Evolutionary conservation across 1,140 invertebrate genomes (phyloP).

Genomic region (Philaenus spumarius): DNA sequence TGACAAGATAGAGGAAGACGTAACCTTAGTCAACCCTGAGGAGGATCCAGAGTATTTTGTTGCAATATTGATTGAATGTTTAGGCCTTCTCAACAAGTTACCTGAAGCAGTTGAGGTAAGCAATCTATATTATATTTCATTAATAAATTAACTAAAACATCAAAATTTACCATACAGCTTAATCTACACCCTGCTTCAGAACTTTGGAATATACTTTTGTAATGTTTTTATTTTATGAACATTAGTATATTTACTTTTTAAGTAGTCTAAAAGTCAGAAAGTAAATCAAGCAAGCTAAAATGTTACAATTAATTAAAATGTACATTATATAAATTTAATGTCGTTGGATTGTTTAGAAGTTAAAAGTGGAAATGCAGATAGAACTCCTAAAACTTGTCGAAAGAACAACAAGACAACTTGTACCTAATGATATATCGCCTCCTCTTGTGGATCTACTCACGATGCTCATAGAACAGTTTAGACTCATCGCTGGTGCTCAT

Average conservation of each 20-base stretch:
- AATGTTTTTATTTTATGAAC: too few species aligned
- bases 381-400: slow-evolving; percentile 71
- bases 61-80: slow-evolving; percentile 74
- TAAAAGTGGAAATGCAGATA: slow-evolving; percentile 73
- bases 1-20: slow-evolving; percentile 47
- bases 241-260: too few species aligned
- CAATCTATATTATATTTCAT: too few species aligned
- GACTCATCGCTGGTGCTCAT: slow-evolving; percentile 63
- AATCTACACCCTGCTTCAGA: too few species aligned
- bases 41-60: slow-evolving; percentile 64
- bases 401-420: slow-evolving; percentile 50
- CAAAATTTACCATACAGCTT: too few species aligned
- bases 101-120: slow-evolving; percentile 75
- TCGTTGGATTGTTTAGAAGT: slow-evolving; percentile 46
- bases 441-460: slow-evolving; percentile 49
- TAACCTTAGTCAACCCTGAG: slow-evolving; percentile 55
- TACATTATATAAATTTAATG: not conserved
- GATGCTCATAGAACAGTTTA: slow-evolving; percentile 67
- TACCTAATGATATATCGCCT: slow-evolving; percentile 14
- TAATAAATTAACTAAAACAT: too few species aligned
- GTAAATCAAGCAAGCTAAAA: too few species aligned
- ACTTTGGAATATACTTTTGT: too few species aligned
- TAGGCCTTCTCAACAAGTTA: slow-evolving; percentile 75
- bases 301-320: too few species aligned
- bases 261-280: too few species aligned